Base-by-base conservation (phyloP, 23 tunicate species). In the Clavelina lepadiformis region DNA sequence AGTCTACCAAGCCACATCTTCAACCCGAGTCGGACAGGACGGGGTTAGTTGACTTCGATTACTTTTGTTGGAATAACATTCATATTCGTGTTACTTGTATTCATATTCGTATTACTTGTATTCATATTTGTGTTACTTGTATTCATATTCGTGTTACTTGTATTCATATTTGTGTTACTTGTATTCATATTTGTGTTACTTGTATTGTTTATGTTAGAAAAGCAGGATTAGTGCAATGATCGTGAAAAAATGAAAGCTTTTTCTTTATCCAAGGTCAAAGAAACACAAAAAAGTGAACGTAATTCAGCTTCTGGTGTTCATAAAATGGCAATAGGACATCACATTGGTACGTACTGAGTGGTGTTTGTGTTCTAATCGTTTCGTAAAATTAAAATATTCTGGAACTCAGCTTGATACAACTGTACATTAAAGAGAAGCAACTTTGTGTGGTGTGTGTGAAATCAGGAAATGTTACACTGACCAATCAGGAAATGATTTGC, bases 261-360 rank as follows among this genome's bases (percentile, higher is more conserved):
- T 28, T 26, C 24, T 59, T 25, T 29, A 5, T 59, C 31, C 7
- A 11, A 86, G 95, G 73, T 86, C 7, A 65, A 67, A 54, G 96
- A 88, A 80, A 88, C 96, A 13, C 78, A 70, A 34, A 73, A 80
- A 53, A 31, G 82, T 18, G 82, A 88, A 49, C 38, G 68, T 37
- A 80, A 88, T 55, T 73, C 96, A 15, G 74, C 32, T 3, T 67
- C 96, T 33, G 96, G 96, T 11, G 35, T 73, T 22, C 79, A 65
- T 45, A 73, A 72, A 68, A 88, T 88, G 83, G 78, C 83, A 2
- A 88, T 88, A 0, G 96, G 96, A 34, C 96, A 88, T 54, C 96
- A 88, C 45, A 88, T 88, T 19, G 74, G 96, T 88, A 68, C 50
- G 82, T 41, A 1, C 15, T 11, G 27, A 7, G 20, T 60, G 41